These are phyloP conservation scores for Ctenopoma multispine DNA, from an alignment of 2,797 vertebrate genomes.

Conservation along the genomic window DNA sequence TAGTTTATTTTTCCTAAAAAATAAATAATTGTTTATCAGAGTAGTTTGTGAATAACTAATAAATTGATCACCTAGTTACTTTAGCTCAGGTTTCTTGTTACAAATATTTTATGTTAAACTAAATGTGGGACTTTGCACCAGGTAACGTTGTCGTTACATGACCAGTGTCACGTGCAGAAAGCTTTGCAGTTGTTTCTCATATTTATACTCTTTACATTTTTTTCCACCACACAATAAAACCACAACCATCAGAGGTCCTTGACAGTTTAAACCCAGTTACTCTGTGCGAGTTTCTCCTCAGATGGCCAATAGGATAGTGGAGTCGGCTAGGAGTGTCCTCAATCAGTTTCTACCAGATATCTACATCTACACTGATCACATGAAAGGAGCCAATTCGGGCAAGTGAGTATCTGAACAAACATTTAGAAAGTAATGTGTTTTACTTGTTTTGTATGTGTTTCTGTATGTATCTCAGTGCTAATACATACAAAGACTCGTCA, in stretches of 20 bases:
- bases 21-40: not conserved
- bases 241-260: slow-evolving; percentile 54
- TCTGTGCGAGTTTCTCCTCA: slow-evolving; percentile 96
- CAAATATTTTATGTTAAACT: no score
- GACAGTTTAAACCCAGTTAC: slow-evolving; percentile 82
- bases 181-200: not conserved
- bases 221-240: not conserved
- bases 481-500: not conserved
- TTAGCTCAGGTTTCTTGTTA: not conserved
- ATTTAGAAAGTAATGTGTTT: not conserved
- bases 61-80: not conserved
- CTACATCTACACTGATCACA: slow-evolving; percentile 98
- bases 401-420: slow-evolving; percentile 86
- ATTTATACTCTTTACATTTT: not conserved
- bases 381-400: slow-evolving; percentile 94
- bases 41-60: not conserved
- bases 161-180: no score
- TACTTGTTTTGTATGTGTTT: not conserved
- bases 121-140: no score
- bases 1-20: not conserved
- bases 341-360: slow-evolving; percentile 97
- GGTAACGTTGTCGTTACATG: no score
- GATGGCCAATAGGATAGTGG: slow-evolving; percentile 96
- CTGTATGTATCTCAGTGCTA: not conserved
- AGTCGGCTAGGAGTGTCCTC: slow-evolving; percentile 91